Percentiles rank a stretch among this genome's conserved stretches.
Evolutionary conservation across 2,113 vertebrate genomes (phyloP).

Genomic region (Pholis gunnellus): DNA sequence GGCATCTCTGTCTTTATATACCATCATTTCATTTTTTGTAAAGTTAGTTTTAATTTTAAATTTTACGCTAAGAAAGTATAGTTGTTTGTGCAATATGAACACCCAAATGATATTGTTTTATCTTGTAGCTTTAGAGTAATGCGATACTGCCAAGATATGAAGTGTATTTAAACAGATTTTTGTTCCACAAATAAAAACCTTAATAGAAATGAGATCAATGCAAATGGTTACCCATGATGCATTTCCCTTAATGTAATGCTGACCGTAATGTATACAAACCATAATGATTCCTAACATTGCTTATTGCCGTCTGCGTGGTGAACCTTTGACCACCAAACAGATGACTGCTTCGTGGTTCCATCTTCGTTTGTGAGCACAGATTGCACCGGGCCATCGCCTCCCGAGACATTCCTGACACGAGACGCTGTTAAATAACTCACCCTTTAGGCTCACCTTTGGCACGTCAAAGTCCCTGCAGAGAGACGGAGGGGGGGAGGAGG

Average conservation of each 20-base stretch:
- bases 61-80: not conserved
- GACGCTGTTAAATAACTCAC: constrained; percentile 93
- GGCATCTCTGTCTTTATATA: not conserved
- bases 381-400: not conserved
- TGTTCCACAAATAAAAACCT: not conserved
- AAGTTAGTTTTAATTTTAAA: not conserved
- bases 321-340: constrained; percentile 33
- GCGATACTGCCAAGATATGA: not conserved
- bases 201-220: not conserved
- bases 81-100: not conserved
- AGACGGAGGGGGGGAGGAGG: constrained; percentile 31
- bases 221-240: not conserved
- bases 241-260: not conserved
- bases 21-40: not conserved
- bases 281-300: not conserved
- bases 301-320: not conserved
- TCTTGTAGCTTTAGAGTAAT: not conserved
- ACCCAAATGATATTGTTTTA: not conserved
- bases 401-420: constrained; percentile 42
- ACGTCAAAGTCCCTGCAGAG: constrained; percentile 87
- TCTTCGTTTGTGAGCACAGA: not conserved
- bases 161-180: not conserved
- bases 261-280: not conserved
- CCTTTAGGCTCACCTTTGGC: constrained; percentile 94
- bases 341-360: constrained; percentile 16